These are phyloP conservation scores for Octonoba sinensis DNA, from an alignment of 2,888 invertebrate genomes.

Conservation along the genomic window DNA sequence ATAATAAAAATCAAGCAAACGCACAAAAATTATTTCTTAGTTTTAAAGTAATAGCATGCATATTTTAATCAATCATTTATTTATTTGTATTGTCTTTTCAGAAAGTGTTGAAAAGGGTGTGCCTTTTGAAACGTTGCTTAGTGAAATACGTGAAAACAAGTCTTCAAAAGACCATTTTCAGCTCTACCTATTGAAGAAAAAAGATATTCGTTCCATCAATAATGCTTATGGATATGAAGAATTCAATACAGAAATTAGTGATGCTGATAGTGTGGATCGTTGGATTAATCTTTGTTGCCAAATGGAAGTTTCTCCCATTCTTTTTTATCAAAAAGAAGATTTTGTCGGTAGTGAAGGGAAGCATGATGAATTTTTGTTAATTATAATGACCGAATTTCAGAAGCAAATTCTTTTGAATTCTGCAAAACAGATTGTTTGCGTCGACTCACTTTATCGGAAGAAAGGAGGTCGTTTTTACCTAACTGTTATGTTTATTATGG, in stretches of 20 bases:
- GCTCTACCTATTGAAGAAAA: constrained; percentile 31
- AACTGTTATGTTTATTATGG: constrained; percentile 36
- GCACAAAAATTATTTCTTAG: no score
- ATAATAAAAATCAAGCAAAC: no score
- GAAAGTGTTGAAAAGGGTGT: constrained; percentile 47
- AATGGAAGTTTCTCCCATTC: constrained; percentile 43
- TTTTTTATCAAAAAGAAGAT: constrained; percentile 29
- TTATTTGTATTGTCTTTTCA: constrained; percentile 13
- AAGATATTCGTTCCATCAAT: constrained; percentile 28
- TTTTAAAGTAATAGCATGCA: no score
- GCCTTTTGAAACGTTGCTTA: constrained; percentile 29
- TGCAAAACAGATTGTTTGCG: constrained; percentile 28
- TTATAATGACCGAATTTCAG: constrained; percentile 55
- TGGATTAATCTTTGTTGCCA: constrained; percentile 40
- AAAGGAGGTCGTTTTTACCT: constrained; percentile 42
- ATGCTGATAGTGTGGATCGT: constrained; percentile 38
- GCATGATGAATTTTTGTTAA: constrained; percentile 34
- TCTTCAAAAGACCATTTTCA: constrained; percentile 39
- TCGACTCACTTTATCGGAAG: constrained; percentile 23
- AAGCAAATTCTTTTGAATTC: constrained; percentile 40
- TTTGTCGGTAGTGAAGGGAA: constrained; percentile 9
- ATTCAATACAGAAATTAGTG: constrained; percentile 26
- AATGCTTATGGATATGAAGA: constrained; percentile 28
- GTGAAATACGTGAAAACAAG: constrained; percentile 32
- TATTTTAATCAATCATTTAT: no score